These are phyloP conservation scores for Folsomia candida DNA, from an alignment of 2,888 invertebrate species.

Conservation along the genomic window DNA sequence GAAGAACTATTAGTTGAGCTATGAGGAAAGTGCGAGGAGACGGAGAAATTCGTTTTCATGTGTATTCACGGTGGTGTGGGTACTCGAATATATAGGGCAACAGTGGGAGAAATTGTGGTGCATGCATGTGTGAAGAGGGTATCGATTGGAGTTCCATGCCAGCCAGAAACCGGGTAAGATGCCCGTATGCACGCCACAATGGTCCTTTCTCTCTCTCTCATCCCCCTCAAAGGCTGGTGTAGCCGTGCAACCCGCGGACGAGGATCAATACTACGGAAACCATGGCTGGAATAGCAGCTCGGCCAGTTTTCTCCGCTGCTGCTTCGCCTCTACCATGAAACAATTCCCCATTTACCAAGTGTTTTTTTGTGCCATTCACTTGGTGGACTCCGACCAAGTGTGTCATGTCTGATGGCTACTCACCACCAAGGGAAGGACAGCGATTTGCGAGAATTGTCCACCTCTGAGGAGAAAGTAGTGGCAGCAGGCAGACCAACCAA, in stretches of 20 bases:
- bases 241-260: not conserved
- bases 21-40: not conserved
- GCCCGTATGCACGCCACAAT: not conserved
- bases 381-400: not conserved
- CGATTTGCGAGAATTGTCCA: too few species aligned
- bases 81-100: not conserved
- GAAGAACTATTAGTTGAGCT: not conserved
- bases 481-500: too few species aligned
- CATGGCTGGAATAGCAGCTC: conserved; percentile 35
- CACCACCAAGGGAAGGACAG: too few species aligned
- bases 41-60: not conserved
- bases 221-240: not conserved
- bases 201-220: not conserved
- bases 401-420: not conserved
- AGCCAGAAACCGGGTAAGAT: conserved; percentile 7
- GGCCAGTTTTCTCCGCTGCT: conserved; percentile 15
- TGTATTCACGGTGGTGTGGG: not conserved
- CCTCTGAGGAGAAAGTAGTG: too few species aligned
- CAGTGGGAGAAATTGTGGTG: not conserved
- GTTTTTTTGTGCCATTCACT: conserved; percentile 3
- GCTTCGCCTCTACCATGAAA: not conserved
- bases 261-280: conserved; percentile 47
- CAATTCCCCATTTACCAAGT: not conserved
- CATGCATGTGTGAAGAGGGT: too few species aligned
- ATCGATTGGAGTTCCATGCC: not conserved